Conservation (phyloP, 2,113 vertebrate genomes). For the Perognathus longimembris region DNA sequence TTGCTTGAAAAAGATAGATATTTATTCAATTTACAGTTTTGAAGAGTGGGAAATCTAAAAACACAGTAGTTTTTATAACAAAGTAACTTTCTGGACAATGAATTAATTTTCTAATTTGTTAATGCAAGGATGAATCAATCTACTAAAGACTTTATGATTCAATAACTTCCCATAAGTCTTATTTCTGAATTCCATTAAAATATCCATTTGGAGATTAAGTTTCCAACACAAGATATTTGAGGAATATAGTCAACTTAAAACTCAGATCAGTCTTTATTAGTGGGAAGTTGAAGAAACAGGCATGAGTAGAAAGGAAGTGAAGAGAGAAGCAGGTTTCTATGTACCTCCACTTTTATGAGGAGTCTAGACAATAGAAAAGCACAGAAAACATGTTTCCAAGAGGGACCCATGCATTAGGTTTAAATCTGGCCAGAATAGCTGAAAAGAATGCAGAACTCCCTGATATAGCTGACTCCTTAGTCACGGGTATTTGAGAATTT, state of each 20-base stretch:
- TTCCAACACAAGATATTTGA: not conserved
- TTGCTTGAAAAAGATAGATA: too few relatives aligned
- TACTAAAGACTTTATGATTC: not conserved
- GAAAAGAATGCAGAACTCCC: not conserved
- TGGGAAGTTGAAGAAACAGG: not conserved
- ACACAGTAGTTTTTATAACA: not conserved
- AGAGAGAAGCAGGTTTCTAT: not conserved
- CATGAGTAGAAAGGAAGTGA: accelerated
- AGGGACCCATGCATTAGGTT: not conserved
- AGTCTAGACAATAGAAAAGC: not conserved
- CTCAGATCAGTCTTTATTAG: not conserved
- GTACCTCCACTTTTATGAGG: not conserved
- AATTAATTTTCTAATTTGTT: too few relatives aligned
- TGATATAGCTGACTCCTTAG: not conserved
- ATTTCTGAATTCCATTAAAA: too few relatives aligned
- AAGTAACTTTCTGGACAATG: too few relatives aligned
- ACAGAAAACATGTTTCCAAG: not conserved
- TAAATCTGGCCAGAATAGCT: not conserved
- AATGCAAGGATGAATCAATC: not conserved
- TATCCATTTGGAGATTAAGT: not conserved
- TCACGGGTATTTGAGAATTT: not conserved
- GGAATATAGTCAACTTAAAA: not conserved
- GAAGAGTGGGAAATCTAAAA: not conserved
- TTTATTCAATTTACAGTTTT: not conserved
- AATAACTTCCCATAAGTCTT: too few relatives aligned